Percentiles rank a stretch among this genome's conserved stretches.
Conservation (phyloP, 2,797 vertebrate genomes). For the Sciurus carolinensis region DNA sequence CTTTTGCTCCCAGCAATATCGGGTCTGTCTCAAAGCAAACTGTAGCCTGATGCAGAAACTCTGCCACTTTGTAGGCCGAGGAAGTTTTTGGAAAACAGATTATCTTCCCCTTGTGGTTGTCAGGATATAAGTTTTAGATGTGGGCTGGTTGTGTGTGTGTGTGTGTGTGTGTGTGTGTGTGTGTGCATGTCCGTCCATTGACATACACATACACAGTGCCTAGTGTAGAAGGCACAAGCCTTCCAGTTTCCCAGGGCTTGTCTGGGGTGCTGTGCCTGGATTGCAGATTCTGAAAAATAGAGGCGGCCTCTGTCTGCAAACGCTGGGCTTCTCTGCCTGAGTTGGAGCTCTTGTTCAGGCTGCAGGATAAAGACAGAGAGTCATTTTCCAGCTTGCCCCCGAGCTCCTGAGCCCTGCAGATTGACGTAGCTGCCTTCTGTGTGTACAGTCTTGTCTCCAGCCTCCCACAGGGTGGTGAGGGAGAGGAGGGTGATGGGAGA, state of each 20-base stretch:
- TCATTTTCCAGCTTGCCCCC: conserved; percentile 20
- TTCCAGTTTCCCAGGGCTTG: neutral
- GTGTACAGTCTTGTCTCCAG: conserved; percentile 37
- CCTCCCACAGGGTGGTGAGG: conserved; percentile 48
- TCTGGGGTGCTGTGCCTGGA: neutral
- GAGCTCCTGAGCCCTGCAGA: neutral
- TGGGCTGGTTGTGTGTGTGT: neutral
- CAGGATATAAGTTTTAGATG: neutral
- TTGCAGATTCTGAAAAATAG: conserved; percentile 36
- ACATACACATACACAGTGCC: neutral
- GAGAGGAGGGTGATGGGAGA: neutral
- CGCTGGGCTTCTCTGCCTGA: neutral
- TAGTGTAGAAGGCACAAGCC: neutral
- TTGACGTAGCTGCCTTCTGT: conserved; percentile 32
- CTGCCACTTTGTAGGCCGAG: conserved; percentile 39
- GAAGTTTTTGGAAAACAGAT: conserved; percentile 68
- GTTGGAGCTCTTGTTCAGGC: conserved; percentile 49
- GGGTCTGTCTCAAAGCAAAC: conserved; percentile 52
- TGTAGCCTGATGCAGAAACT: neutral
- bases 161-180: neutral
- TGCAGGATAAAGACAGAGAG: conserved; percentile 32
- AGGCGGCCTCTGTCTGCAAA: conserved; percentile 54
- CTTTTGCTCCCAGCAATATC: conserved; percentile 17
- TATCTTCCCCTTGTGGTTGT: neutral
- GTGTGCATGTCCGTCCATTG: neutral